Evolutionary conservation across 2,888 invertebrate species (phyloP), one percentile per base, ranked within the genome.

Genomic region (Pherbina coryleti): DNA sequence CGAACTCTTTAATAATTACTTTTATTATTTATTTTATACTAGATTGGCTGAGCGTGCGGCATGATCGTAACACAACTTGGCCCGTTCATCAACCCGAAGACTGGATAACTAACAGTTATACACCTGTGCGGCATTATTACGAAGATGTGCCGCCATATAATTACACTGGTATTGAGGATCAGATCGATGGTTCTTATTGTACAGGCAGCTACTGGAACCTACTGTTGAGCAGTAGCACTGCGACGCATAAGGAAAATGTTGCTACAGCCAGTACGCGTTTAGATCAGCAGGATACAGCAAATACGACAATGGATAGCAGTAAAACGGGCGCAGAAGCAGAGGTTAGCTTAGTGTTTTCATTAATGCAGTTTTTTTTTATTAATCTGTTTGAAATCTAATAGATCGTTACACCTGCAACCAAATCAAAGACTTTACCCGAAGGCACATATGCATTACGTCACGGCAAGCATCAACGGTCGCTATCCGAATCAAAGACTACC

Each of bases 11-110:
- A 31, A 31, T 31, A 31, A 31, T 4, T 31, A 22, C 57, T 31
- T n/a, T 14, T 25, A 31, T 70, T 70, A 2, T 37, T 34, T 28
- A 1, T 17, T 55, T 49, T 57, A 9, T 60, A 79, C 34, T 51
- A 89, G 95, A 94, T 84, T 95, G 95, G 95, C 89, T 94, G 77
- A 93, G 94, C 84, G 94, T 95, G 5, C 91, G 95, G 76, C 95
- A 95, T 84, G 93, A 95, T 80, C 91, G 95, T 67, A 93, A 94
- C 86, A 94, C 95, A 80, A 92, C 92, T 83, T 95, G 95, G 92
- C 95, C 95, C 0, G 92, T 95, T 55, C 92, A 94, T 82, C 92
- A 93, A 79, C 93, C 94, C 76, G 92, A 93, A 85, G 91, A 92
- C 78, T 92, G 92, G 90, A 88, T 91, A 72, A 89, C 91, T 28